Conservation (phyloP, 1,140 invertebrate genomes). For the Pantala flavescens region DNA sequence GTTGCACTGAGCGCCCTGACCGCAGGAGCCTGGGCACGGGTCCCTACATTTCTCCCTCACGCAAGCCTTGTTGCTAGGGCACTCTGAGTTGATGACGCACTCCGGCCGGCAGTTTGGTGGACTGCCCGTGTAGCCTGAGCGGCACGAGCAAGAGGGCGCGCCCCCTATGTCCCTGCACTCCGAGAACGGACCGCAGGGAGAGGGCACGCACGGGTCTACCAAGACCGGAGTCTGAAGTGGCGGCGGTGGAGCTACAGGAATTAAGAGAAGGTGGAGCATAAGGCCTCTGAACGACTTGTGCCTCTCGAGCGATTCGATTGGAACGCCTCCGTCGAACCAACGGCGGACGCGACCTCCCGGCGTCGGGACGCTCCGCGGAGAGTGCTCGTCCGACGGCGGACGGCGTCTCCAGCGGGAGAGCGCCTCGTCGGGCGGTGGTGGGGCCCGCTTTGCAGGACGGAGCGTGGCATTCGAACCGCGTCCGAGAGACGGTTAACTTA, state of each 20-base stretch:
- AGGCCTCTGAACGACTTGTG: conserved; percentile 26
- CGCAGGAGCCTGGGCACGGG: conserved; percentile 59
- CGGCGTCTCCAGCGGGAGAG: conserved; percentile 29
- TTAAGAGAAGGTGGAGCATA: conserved; percentile 26
- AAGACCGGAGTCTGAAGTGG: conserved; percentile 27
- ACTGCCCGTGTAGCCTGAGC: conserved; percentile 51
- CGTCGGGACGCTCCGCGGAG: not conserved
- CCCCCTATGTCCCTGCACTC: conserved; percentile 52
- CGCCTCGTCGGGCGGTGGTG: conserved; percentile 21
- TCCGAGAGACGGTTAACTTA: not conserved
- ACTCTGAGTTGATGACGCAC: conserved; percentile 61
- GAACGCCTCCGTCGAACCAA: not conserved
- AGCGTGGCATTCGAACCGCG: not conserved
- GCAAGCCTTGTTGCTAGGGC: conserved; percentile 52
- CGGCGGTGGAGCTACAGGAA: conserved; percentile 29
- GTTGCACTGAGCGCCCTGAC: conserved; percentile 49
- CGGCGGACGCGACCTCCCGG: not conserved
- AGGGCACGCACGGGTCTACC: conserved; percentile 56
- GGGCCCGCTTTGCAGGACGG: not conserved
- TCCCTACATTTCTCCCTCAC: conserved; percentile 57
- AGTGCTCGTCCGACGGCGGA: not conserved
- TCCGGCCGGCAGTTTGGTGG: conserved; percentile 63
- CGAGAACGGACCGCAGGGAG: conserved; percentile 59
- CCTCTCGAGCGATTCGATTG: conserved; percentile 27
- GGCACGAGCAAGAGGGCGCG: conserved; percentile 55